phyloP scores from a whole-genome alignment of 2,113 vertebrate species.

The Isichthys henryi region DNA sequence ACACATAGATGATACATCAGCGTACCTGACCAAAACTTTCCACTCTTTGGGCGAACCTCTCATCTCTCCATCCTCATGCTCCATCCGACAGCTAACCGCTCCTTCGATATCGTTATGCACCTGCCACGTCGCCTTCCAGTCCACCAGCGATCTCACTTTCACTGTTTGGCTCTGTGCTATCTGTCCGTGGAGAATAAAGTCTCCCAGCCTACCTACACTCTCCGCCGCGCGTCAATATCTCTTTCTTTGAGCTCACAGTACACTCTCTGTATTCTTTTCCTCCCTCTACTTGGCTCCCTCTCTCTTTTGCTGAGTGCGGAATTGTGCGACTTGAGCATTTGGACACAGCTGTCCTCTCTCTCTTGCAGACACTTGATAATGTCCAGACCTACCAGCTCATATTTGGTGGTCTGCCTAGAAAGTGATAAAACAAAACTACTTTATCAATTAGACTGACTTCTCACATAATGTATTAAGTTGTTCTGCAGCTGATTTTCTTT shows the following conservation, averaged over 20 bases:
- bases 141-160: slow-evolving; percentile 6
- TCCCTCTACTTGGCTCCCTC: slow-evolving; percentile 38
- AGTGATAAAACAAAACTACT: background rate
- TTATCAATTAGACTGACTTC: background rate
- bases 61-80: slow-evolving; percentile 46
- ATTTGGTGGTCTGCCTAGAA: background rate
- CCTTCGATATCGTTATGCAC: slow-evolving; percentile 32
- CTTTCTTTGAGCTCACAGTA: slow-evolving; percentile 45
- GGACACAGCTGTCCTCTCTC: slow-evolving; percentile 40
- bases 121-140: slow-evolving; percentile 17
- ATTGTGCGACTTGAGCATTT: slow-evolving; percentile 41
- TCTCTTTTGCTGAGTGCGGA: slow-evolving; percentile 34
- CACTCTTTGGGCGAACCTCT: slow-evolving; percentile 35
- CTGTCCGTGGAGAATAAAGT: slow-evolving; percentile 21
- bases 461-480: background rate
- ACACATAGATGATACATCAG: slow-evolving; percentile 18
- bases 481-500: background rate
- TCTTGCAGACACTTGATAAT: slow-evolving; percentile 29
- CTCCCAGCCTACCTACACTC: slow-evolving; percentile 44
- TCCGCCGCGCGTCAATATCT: slow-evolving; percentile 25
- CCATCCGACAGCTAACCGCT: slow-evolving; percentile 33
- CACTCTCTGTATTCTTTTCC: slow-evolving; percentile 49
- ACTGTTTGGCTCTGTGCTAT: slow-evolving; percentile 17
- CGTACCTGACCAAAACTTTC: slow-evolving; percentile 47
- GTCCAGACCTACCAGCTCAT: slow-evolving; percentile 3